These are phyloP conservation scores for Ptychodera flava DNA, from an alignment of 35 echinoderm and acorn worm species.

Conservation along the genomic window DNA sequence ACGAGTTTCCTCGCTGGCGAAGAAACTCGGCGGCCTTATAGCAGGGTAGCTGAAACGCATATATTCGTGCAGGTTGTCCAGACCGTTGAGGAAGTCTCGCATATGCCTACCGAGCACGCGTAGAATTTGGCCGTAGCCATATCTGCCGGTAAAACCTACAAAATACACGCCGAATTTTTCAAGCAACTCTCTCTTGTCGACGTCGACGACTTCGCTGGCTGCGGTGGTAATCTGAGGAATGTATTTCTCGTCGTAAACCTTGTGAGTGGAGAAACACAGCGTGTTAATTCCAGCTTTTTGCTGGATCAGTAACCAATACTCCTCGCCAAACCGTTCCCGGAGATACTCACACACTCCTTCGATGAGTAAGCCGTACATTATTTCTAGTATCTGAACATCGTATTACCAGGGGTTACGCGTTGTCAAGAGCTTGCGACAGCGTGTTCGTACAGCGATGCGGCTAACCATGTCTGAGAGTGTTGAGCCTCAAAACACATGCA, in stretches of 20 bases:
- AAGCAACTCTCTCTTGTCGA: neutral
- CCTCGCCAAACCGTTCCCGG: neutral
- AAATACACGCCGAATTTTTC: neutral
- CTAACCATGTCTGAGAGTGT: no score
- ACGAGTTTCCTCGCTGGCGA: slow-evolving; percentile 1
- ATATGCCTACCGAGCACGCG: neutral
- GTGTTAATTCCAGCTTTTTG: neutral
- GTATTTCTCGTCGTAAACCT: neutral
- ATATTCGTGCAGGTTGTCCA: slow-evolving; percentile 14
- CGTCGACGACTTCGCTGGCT: neutral
- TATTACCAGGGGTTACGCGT: no score
- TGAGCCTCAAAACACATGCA: no score
- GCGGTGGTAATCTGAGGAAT: neutral
- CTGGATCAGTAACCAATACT: neutral
- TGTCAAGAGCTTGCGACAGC: no score
- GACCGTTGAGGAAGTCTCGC: neutral
- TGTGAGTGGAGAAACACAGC: neutral
- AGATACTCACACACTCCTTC: slow-evolving; percentile 1
- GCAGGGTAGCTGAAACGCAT: slow-evolving; percentile 4
- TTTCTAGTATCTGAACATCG: no score
- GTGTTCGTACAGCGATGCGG: no score
- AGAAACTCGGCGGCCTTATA: slow-evolving; percentile 7
- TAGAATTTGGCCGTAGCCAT: neutral
- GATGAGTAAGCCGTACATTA: slow-evolving; percentile 7
- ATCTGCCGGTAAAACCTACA: slow-evolving; percentile 1